phyloP scores from a whole-genome alignment of 2,113 vertebrate genomes.

The Osmerus mordax region DNA sequence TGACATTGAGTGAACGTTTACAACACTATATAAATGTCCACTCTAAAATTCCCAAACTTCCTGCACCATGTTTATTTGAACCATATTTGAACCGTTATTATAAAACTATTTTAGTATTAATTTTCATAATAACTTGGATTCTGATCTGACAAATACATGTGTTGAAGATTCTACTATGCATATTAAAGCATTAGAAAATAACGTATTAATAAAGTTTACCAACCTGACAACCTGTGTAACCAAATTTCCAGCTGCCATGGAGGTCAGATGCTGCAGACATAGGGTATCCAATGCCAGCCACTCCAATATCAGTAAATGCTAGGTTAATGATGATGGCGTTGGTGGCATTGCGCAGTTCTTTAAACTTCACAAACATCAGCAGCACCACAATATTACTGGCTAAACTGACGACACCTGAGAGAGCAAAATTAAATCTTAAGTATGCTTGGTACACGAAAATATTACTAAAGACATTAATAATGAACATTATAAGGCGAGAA shows the following conservation, averaged over 20 bases:
- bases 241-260: conserved; percentile 95
- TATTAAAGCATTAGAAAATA: not conserved
- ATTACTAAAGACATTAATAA: too few species aligned
- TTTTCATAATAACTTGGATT: too few species aligned
- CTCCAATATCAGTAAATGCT: conserved; percentile 93
- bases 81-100: too few species aligned
- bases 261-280: conserved; percentile 97
- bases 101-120: too few species aligned
- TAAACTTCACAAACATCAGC: conserved; percentile 90
- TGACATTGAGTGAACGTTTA: too few species aligned
- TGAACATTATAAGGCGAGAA: too few species aligned
- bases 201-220: conserved; percentile 17
- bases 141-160: not conserved
- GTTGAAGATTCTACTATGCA: not conserved
- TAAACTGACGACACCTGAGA: conserved; percentile 87
- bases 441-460: not conserved
- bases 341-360: conserved; percentile 91
- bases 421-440: conserved; percentile 5
- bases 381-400: conserved; percentile 89
- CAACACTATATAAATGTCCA: too few species aligned
- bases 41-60: too few species aligned
- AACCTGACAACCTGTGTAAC: conserved; percentile 92
- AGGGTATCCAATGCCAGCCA: conserved; percentile 95
- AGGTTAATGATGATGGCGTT: conserved; percentile 94
- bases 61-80: too few species aligned